These are phyloP conservation scores for Drosophila persimilis DNA, from an alignment of 1,140 invertebrate species.

Conservation along the genomic window DNA sequence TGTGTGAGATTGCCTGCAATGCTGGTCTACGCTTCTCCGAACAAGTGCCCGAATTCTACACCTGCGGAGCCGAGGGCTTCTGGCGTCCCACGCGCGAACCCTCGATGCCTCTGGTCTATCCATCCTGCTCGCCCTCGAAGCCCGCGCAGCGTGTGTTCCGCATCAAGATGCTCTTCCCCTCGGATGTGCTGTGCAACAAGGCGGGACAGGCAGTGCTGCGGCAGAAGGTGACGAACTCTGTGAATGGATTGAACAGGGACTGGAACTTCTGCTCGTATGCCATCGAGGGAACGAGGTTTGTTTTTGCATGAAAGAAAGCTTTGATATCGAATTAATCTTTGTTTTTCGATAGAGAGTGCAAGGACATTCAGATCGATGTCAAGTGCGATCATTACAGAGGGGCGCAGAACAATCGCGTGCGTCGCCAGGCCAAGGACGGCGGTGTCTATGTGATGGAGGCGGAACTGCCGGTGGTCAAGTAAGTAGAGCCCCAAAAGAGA, in stretches of 20 bases:
- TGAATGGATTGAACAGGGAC: conserved; percentile 94
- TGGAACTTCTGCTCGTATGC: conserved; percentile 97
- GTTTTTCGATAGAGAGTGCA: conserved; percentile 87
- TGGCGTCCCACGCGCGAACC: conserved; percentile 95
- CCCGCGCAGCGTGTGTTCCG: conserved; percentile 96
- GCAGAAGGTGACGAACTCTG: conserved; percentile 93
- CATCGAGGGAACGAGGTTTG: conserved; percentile 85
- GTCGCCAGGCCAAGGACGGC: conserved; percentile 87
- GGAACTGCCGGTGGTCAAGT: conserved; percentile 92
- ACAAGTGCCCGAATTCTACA: conserved; percentile 96
- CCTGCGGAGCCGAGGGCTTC: conserved; percentile 97
- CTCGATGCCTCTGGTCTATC: conserved; percentile 91
- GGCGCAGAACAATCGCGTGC: conserved; percentile 85
- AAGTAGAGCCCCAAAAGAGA: conserved; percentile 83
- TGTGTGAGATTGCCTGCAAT: conserved; percentile 94
- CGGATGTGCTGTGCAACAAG: conserved; percentile 96
- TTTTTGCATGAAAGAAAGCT: background rate
- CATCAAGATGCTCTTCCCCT: conserved; percentile 96
- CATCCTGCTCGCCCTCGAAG: conserved; percentile 93
- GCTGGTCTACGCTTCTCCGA: conserved; percentile 94
- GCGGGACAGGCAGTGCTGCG: conserved; percentile 95
- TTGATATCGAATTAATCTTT: fast-evolving
- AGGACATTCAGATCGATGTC: conserved; percentile 93
- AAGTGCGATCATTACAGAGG: conserved; percentile 90
- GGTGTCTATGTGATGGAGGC: conserved; percentile 91